Base-by-base conservation (phyloP, 1,140 invertebrate species). In the Drosophila setifemur region DNA sequence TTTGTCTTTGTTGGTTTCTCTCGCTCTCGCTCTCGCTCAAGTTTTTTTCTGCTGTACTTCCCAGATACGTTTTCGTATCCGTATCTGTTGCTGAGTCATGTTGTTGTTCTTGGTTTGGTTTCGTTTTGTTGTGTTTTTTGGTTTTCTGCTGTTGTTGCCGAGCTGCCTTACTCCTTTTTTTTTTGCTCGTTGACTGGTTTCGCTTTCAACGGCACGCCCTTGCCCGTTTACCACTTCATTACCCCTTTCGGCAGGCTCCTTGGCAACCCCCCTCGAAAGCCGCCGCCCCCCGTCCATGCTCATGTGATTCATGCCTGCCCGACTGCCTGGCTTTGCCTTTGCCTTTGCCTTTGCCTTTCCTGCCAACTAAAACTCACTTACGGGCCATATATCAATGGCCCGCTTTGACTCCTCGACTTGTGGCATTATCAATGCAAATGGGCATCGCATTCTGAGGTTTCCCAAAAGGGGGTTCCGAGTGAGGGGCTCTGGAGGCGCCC, bases 361-460 rank as follows among this genome's bases (percentile, higher is more conserved):
- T 72, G 74, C 39, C 54, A 68, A 58, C 28, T 29, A 28, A 37
- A 60, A 70, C 53, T 45, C 66, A 49, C 37, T 69, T 71, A 61
- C 45, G 53, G 67, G 42, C 50, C 40, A 71, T 71, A 58, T 70
- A 70, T 69, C 66, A 58, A 60, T 60, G 66, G 55, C 55, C 55
- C 49, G 55, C 33, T 49, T 31, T 60, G 53, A 61, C 50, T 53
- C 47, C 50, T 31, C 37, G 42, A 11, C 29, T 64, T 44, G 53
- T 12, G 48, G 35, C 67, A 83, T 83, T 83, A 85, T 85, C 79
- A 73, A 73, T 73, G 71, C 73, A 49, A 77, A 71, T 50, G 68
- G 45, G 50, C 66, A 55, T 61, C 58, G 57, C 33, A 48, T 45
- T 4, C 9, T 1, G n/a, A n/a, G 33, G 28, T 14, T 9, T 25